phyloP scores from a whole-genome alignment of 2,797 vertebrate genomes.

The Sebastes jordani region DNA sequence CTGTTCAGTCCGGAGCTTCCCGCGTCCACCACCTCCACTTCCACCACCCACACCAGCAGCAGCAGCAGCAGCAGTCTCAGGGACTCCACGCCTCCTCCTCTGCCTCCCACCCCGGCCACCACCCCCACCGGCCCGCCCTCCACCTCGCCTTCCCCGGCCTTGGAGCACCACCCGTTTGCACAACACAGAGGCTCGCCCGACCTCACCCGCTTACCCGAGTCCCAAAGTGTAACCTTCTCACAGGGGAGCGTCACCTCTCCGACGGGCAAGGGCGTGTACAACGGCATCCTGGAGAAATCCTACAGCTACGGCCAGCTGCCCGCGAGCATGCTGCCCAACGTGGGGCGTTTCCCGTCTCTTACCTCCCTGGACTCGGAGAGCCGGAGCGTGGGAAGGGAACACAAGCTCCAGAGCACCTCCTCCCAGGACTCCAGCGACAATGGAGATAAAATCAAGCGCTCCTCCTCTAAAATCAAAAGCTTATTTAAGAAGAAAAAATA shows the following conservation, averaged over 20 bases:
- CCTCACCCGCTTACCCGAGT: conserved; percentile 87
- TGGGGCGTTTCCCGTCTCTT: conserved; percentile 88
- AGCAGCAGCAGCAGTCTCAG: conserved; percentile 79
- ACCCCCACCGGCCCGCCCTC: conserved; percentile 81
- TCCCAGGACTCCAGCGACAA: conserved; percentile 93
- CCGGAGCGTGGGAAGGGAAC: conserved; percentile 84
- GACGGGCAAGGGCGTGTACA: conserved; percentile 88
- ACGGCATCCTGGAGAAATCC: conserved; percentile 97
- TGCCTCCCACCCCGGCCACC: conserved; percentile 78
- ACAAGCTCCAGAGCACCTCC: conserved; percentile 89
- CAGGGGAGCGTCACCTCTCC: conserved; percentile 75
- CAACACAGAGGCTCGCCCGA: conserved; percentile 91
- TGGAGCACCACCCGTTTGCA: conserved; percentile 82
- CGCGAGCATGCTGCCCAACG: conserved; percentile 86
- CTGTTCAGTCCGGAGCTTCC: conserved; percentile 82
- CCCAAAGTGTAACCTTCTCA: conserved; percentile 89
- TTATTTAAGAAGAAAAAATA: conserved; percentile 96
- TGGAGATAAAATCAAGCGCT: conserved; percentile 93
- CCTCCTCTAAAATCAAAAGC: conserved; percentile 96
- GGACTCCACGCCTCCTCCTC: conserved; percentile 84
- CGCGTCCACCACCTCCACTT: conserved; percentile 73
- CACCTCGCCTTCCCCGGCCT: conserved; percentile 83
- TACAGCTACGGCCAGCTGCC: conserved; percentile 96
- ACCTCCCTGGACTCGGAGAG: conserved; percentile 88
- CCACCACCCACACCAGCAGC: conserved; percentile 73